Base-by-base conservation (phyloP, 2,888 invertebrate genomes). In the Lamellibrachia satsuma region DNA sequence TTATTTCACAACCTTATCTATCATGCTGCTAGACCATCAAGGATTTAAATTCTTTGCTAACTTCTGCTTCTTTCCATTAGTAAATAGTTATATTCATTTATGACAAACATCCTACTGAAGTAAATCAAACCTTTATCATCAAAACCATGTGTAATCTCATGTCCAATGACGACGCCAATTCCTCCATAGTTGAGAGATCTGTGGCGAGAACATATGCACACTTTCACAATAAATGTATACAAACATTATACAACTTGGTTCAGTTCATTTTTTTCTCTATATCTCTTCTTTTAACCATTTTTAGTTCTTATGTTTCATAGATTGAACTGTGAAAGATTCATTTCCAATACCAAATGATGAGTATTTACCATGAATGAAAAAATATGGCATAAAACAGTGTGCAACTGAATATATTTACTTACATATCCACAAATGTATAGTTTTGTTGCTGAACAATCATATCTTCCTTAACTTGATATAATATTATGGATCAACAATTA, bases 141-240 rank as follows among this genome's bases (percentile, higher is more conserved):
- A 96, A 99, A 99, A 0, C 99, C 99, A 95, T 99, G 99, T 0
- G 99, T 99, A 92, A 99, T 97, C 96, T 99, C 99, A 96, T 99
- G 99, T 0, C 99, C 99, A 98, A 99, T 99, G 0, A 99, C 99
- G 0, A 99, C 99, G 0, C 99, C 99, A 98, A 99, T 99, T 1
- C 98, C 99, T 0, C 99, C 99, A 95, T 98, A 99, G 97, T 99
- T 99, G 15, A 99, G 97, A 93, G 98, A 98, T 94, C 97, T 97
- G 93, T 27, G 75, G n/a, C 22, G 4, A 75, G 22, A 75, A 75
- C 75, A 22, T 57, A 57, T 75, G 15, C 75, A 75, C 22, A 4
- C 11, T 22, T 75, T n/a, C n/a, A 15, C 75, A 75, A 75, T 22
- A 22, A 11, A 75, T 75, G 1, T 75, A 75, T 22, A 6, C n/a